Evolutionary conservation across 2,797 vertebrate species (phyloP), one percentile per base, ranked within the genome.

Genomic region (Typhlichthys eigenmanni): DNA sequence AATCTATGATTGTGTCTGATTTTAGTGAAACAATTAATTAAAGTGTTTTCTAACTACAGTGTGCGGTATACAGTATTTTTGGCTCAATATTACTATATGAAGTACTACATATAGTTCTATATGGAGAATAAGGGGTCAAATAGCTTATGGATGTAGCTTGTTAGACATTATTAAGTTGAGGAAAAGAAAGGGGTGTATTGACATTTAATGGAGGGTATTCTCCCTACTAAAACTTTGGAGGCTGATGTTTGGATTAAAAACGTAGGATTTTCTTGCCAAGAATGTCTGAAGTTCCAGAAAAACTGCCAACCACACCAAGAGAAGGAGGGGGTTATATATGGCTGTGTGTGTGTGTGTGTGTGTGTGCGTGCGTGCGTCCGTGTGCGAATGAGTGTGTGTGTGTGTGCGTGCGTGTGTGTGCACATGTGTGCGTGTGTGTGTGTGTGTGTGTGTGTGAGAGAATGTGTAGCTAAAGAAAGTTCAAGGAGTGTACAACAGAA

Each of bases 241-340:
- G 70, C 76, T 66, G 50, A 80, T 88, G 84, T 90, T 89, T 88
- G 85, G 86, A 91, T 78, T 82, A 76, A 83, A 89, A 87, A 82
- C 58, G 60, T 81, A 65, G 56, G 65, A 84, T 87, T 87, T 87
- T 85, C 69, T 75, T 76, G 87, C 85, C 86, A 92, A 85, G 87
- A 89, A 91, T 90, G 88, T 49, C 24, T 82, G 80, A 77, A 74
- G 84, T 84, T 90, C 85, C 88, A 87, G 82, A 87, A 83, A 60
- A 66, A 88, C 85, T 87, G 84, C 81, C 86, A 87, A 83, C 80
- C 79, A 63, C 81, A 81, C 76, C 73, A 71, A 77, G 68, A 73
- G 79, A 46, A 63, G 68, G 72, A 69, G 74, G 47, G 48, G 47
- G 57, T 69, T 52, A 50, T 47, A 45, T 59, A 61, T 79, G 61